Evolutionary conservation across 2,113 vertebrate species (phyloP), one percentile per base, ranked within the genome.

Genomic region (Scytalopus superciliaris): DNA sequence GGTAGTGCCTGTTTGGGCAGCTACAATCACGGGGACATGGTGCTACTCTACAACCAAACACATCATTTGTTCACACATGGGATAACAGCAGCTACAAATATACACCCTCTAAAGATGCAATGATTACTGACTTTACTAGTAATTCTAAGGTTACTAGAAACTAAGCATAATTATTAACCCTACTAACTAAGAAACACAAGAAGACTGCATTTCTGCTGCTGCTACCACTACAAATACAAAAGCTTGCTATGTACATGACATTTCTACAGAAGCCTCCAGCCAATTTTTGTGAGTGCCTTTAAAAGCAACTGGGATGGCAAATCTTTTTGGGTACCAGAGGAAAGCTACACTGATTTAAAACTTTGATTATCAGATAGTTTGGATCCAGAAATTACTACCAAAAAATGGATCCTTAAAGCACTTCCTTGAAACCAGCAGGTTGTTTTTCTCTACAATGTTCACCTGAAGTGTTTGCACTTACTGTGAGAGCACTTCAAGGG

Each of bases 1-100:
- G 2, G 0, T 6, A 24, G 56, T 0, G 0, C 1, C 4, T 15
- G 16, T 39, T 82, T 23, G 56, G 63, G 52, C 42, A 57, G 45
- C 68, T 55, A 14, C 19, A 62, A 52, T n/a, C 47, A 45, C 55
- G 57, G 86, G n/a, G 72, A 19, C 63, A 12, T 1, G 19, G 25
- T 37, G 37, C 60, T 91, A 2, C 47, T 76, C 8, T 25, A 64
- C 49, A 21, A 75, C 24, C 79, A 93, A 95, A 84, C 1, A 33
- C 21, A 39, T 45, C 23, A 44, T 47, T 70, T 94, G 49, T 13
- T 88, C 79, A 68, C 62, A 70, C 33, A 62, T 0, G 0, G 84
- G 19, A 18, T 56, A 91, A 39, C 47, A 75, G 69, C 33, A 67
- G 59, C 28, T 49, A 77, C 55, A 70, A 60, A 67, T 13, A 62